Base-by-base conservation (phyloP, 2,888 invertebrate species). In the Heliconius aoede region DNA sequence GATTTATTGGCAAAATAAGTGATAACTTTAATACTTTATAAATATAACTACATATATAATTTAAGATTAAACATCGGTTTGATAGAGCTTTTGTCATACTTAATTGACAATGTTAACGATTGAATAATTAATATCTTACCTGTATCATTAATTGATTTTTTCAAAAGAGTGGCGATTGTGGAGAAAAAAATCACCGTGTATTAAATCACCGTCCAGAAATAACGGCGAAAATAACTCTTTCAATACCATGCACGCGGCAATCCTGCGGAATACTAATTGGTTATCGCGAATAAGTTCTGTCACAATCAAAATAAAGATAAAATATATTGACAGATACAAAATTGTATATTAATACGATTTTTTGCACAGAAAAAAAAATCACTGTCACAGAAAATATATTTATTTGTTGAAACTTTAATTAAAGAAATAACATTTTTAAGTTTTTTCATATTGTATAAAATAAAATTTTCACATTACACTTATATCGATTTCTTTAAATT, bases 291-390 rank as follows among this genome's bases (percentile, higher is more conserved):
- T 28, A 21, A n/a, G 11, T 60, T 5, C 26, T 15, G 24, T 28
- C 60, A 26, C 60, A 28, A 64, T 64, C n/a, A 36, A 30, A 62
- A 62, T 36, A 24, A 32, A 64, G 36, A 64, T 64, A 64, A 36
- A 24, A 36, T 13, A 64, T 36, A 36, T n/a, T 7, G 64, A 64
- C 64, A 64, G 64, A 64, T 64, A 24, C 64, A 64, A 64, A 64
- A 64, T n/a, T 32, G 21, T 28, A 61, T 26, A 60, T 26, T 15
- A 30, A 8, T 21, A 62, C 21, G 18, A 28, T 30, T 30, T 28
- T 28, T 4, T 30, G 36, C 64, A 64, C 64, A 64, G 64, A 64
- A 32, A 32, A 64, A 60, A 60, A 15, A 15, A 18, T 15, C 26
- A 15, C 15, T 28, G 26, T 7, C 30, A 30, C 62, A 62, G 61